phyloP scores from a whole-genome alignment of 1,140 invertebrate genomes.

The Drosophila micromelanica region DNA sequence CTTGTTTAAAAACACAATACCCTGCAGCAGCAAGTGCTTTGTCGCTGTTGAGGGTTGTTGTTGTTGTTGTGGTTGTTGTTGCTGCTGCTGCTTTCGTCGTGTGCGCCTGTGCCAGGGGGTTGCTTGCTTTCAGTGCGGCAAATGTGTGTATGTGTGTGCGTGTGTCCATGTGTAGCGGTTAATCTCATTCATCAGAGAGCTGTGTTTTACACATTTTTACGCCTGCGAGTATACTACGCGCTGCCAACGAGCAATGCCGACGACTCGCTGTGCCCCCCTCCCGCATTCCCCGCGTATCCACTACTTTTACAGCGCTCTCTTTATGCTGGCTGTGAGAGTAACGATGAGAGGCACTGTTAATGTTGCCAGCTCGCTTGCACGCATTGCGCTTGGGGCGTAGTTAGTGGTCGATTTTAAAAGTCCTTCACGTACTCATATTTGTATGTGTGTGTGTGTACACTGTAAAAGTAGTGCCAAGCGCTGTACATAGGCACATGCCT shows the following conservation, averaged over 20 bases:
- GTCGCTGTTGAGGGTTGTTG: conserved; percentile 54
- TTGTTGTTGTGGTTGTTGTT: conserved; percentile 39
- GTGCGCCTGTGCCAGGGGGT: conserved; percentile 60
- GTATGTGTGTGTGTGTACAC: conserved; percentile 22
- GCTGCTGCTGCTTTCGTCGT: conserved; percentile 44
- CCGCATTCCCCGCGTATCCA: conserved; percentile 3
- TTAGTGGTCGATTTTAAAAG: conserved; percentile 73
- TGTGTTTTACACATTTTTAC: conserved; percentile 79
- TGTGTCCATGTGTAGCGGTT: conserved; percentile 60
- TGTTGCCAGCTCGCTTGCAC: conserved; percentile 53
- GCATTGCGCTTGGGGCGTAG: conserved; percentile 34
- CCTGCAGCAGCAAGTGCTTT: conserved; percentile 54
- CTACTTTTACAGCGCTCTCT: neutral
- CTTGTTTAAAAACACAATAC: neutral
- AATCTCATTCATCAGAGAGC: conserved; percentile 81
- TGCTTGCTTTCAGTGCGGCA: conserved; percentile 57
- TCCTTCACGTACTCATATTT: conserved; percentile 58
- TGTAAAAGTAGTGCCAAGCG: conserved; percentile 74
- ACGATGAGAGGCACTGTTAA: conserved; percentile 56
- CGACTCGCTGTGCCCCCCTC: conserved; percentile 17
- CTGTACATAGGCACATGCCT: conserved; percentile 34
- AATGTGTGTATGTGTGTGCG: conserved; percentile 10
- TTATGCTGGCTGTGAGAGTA: conserved; percentile 24
- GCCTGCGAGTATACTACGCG: conserved; percentile 72
- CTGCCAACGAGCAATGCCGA: conserved; percentile 40